A percentile compares a stretch with the other conserved stretches of the same genome.
Conservation (phyloP, 2,888 invertebrate species). For the Halocaridina rubra region DNA sequence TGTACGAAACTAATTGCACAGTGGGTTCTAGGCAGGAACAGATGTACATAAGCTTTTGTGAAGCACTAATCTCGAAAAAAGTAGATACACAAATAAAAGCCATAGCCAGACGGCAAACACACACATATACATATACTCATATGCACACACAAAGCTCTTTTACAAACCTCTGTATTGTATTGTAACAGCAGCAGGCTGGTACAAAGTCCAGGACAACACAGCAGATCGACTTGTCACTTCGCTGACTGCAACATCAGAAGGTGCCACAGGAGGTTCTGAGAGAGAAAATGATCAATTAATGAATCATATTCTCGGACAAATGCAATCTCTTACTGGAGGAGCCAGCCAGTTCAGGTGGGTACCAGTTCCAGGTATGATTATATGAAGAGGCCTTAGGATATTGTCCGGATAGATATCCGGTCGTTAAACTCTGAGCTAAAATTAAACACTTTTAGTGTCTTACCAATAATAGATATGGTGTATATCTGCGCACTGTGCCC, state of each 20-base stretch:
- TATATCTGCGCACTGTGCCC: slow-evolving; percentile 26
- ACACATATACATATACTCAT: not conserved
- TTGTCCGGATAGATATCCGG: not conserved
- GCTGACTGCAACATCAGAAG: slow-evolving; percentile 15
- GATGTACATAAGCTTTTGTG: not conserved
- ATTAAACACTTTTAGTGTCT: not conserved
- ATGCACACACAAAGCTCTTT: not conserved
- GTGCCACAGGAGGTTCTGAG: slow-evolving; percentile 36
- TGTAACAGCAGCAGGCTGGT: slow-evolving; percentile 34
- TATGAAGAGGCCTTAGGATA: not conserved
- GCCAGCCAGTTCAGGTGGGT: not conserved
- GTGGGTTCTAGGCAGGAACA: not conserved
- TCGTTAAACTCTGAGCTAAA: not conserved
- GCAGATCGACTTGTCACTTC: slow-evolving; percentile 44
- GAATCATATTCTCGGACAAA: not conserved
- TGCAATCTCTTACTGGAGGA: not conserved
- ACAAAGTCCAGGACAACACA: slow-evolving; percentile 24
- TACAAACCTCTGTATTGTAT: slow-evolving; percentile 27
- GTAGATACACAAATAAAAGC: not conserved
- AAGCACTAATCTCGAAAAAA: not conserved
- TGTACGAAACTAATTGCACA: not conserved
- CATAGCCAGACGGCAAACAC: not conserved
- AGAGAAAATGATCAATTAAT: not conserved
- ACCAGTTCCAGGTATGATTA: not conserved
- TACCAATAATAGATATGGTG: slow-evolving; percentile 34